Base-by-base conservation (phyloP, 2,888 invertebrate species). In the Plemyria rubiginata region DNA sequence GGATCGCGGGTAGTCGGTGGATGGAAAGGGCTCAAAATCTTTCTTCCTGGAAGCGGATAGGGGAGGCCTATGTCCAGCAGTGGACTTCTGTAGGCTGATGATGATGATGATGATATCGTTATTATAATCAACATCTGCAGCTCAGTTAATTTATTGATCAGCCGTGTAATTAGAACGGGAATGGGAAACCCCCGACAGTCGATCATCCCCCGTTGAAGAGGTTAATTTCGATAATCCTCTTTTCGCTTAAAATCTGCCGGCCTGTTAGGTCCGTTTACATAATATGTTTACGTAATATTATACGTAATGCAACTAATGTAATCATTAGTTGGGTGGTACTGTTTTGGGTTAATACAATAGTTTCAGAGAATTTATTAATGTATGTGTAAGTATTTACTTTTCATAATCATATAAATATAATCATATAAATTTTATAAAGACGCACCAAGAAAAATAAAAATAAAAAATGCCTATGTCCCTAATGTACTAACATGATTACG, bases 171-270 rank as follows among this genome's bases (percentile, higher is more conserved):
- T 66, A 60, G 66, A 70, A 62, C 67, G 69, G 62, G 69, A 54
- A 63, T 46, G 55, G 67, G 68, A 64, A 70, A 65, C 79, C 85
- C 86, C 85, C 80, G 84, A 83, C 84, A 76, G 84, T 81, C 87
- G 82, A 87, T 90, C 85, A 86, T 87, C 86, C 85, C 76, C 77
- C 76, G 81, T 70, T 85, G 86, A 86, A 86, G 88, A 88, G 87
- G 90, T 87, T 89, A 88, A 90, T 90, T 87, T 88, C 81, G 82
- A 85, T 90, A 90, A 91, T 87, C 88, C 85, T 79, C 85, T 90
- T 89, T 85, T 75, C 77, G 76, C 62, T 66, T 65, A 66, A 69
- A 67, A 66, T 68, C 67, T 65, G 65, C 56, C 63, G 58, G 60
- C 55, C 65, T 56, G 50, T 57, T 22, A 38, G 46, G 46, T 48